Conservation (phyloP, 2,113 vertebrate genomes). For the Micronisus gabar region DNA sequence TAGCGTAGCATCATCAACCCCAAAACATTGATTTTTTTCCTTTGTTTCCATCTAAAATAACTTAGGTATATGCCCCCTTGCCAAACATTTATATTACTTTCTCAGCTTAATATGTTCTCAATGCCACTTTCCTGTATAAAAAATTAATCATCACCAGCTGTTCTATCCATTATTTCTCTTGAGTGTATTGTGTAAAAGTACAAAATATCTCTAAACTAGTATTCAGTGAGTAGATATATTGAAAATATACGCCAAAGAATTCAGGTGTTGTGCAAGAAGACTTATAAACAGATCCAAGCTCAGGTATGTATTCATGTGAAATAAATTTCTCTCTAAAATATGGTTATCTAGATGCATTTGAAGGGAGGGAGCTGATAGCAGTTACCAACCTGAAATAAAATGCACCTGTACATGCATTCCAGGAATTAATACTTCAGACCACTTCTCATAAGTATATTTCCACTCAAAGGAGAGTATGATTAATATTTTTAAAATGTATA, state of each 20-base stretch:
- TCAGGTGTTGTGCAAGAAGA: not conserved
- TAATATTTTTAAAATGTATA: conserved; percentile 1
- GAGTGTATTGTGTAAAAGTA: not conserved
- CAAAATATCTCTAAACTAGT: not conserved
- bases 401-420: not conserved
- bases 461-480: not conserved
- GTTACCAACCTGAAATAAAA: not conserved
- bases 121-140: not conserved
- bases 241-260: not conserved
- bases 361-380: not conserved
- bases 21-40: not conserved
- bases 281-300: not conserved
- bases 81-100: not conserved
- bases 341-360: not conserved
- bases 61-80: not conserved
- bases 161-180: conserved; percentile 1
- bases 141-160: not conserved
- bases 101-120: not conserved
- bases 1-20: not conserved
- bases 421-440: not conserved
- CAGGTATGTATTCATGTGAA: not conserved
- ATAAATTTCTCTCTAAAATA: not conserved
- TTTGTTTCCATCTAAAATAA: not conserved
- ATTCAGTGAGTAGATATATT: not conserved
- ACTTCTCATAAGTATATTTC: not conserved